Conservation (phyloP, 1,140 invertebrate species). For the Tetraneura akinire region DNA sequence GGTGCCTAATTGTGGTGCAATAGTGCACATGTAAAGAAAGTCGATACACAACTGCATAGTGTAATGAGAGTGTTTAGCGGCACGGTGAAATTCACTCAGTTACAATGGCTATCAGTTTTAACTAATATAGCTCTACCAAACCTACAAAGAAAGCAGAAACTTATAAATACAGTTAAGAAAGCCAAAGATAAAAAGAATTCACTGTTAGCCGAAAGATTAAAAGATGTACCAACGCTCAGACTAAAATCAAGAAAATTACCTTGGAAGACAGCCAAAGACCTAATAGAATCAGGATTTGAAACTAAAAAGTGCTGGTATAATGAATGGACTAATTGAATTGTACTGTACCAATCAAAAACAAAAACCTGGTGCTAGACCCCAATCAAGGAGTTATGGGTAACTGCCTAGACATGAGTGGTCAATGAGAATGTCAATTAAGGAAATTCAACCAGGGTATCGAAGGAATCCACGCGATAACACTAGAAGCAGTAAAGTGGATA, state of each 20-base stretch:
- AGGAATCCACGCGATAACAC: too few species aligned
- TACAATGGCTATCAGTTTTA: constrained; percentile 12
- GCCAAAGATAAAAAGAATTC: not conserved
- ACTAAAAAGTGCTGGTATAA: not conserved
- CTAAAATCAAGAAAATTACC: too few species aligned
- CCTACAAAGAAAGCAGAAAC: not conserved
- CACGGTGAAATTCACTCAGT: constrained; percentile 29
- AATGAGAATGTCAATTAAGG: too few species aligned
- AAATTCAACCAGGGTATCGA: too few species aligned
- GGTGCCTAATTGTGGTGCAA: constrained; percentile 18
- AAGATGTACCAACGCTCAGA: too few species aligned
- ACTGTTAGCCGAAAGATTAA: not conserved
- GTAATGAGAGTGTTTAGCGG: constrained; percentile 30
- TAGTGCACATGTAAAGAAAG: constrained; percentile 13
- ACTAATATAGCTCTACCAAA: constrained; percentile 30
- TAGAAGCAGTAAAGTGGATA: too few species aligned
- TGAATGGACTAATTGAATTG: not conserved
- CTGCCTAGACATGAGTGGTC: too few species aligned
- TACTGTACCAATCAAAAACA: not conserved
- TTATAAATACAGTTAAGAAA: constrained; percentile 5
- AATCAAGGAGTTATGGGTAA: constrained; percentile 6
- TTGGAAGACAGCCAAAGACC: not conserved
- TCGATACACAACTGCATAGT: constrained; percentile 12
- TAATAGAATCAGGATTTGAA: constrained; percentile 4
- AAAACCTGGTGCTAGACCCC: not conserved